Evolutionary conservation across 2,797 vertebrate species (phyloP).

Genomic region (Notoglanidium macrostoma): DNA sequence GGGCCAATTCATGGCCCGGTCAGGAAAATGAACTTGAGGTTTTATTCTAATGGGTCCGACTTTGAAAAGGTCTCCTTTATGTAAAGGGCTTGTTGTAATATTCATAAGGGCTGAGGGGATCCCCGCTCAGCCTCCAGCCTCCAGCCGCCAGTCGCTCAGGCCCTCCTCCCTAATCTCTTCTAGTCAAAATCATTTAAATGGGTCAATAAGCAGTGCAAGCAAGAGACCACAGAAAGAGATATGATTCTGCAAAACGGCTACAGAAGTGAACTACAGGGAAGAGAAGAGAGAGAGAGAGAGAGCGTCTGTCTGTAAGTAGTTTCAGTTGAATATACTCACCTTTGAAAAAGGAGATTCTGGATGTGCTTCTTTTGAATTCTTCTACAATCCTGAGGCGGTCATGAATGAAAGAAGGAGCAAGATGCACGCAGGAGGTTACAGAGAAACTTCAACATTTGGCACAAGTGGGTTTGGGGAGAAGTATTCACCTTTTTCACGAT

Average conservation of each 20-base stretch:
- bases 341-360: constrained; percentile 13
- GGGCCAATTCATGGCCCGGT: constrained; percentile 70
- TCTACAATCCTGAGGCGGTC: constrained; percentile 22
- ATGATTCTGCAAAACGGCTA: constrained; percentile 44
- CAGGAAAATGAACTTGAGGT: constrained; percentile 86
- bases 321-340: constrained; percentile 39
- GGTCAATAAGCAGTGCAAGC: constrained; percentile 41
- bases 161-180: constrained; percentile 52
- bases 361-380: constrained; percentile 3
- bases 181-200: constrained; percentile 57
- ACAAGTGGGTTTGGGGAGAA: constrained; percentile 70
- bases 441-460: constrained; percentile 73
- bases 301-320: background rate
- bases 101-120: constrained; percentile 79
- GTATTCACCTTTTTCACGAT: constrained; percentile 69
- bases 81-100: constrained; percentile 79
- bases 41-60: constrained; percentile 86
- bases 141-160: constrained; percentile 40
- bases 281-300: constrained; percentile 8
- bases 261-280: constrained; percentile 5
- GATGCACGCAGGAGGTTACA: constrained; percentile 58
- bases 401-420: constrained; percentile 6
- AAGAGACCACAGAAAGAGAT: constrained; percentile 43
- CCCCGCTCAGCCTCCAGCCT: constrained; percentile 53
- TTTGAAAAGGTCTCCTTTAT: constrained; percentile 79